A percentile compares a stretch with the other conserved stretches of the same genome.
These are phyloP conservation scores for Steatocranus sp. DNA, from an alignment of 2,797 vertebrate genomes.

Conservation along the genomic window DNA sequence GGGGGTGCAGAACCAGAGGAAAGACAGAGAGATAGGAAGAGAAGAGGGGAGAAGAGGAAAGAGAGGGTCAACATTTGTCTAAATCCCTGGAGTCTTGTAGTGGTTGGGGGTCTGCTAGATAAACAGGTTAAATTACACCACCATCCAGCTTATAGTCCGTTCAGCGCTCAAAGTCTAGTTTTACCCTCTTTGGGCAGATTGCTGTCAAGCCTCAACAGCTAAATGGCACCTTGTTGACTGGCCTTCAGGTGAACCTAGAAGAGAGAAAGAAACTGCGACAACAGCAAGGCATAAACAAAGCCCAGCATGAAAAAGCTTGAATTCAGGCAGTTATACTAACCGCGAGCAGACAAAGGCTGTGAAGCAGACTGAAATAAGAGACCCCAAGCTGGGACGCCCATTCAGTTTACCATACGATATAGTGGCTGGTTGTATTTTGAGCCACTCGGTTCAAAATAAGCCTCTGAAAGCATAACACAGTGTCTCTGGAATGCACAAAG, in stretches of 20 bases:
- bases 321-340: not conserved
- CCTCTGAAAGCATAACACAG: slow-evolving; percentile 52
- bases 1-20: slow-evolving; percentile 41
- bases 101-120: slow-evolving; percentile 34
- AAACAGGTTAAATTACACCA: slow-evolving; percentile 17
- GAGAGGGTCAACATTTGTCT: slow-evolving; percentile 44
- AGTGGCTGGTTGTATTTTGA: slow-evolving; percentile 39
- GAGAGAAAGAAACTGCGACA: not conserved
- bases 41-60: not conserved
- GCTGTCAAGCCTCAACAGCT: slow-evolving; percentile 20
- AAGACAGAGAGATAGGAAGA: not conserved
- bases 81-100: slow-evolving; percentile 33
- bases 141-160: not conserved
- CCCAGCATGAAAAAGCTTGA: not conserved
- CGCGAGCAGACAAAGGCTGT: not conserved
- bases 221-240: slow-evolving; percentile 16
- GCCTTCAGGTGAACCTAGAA: slow-evolving; percentile 25
- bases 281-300: slow-evolving; percentile 29
- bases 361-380: slow-evolving; percentile 1
- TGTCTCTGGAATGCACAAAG: slow-evolving; percentile 56
- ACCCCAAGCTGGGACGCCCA: not conserved
- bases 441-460: slow-evolving; percentile 23
- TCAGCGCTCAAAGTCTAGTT: slow-evolving; percentile 17
- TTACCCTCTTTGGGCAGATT: not conserved
- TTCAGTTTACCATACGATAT: not conserved